Conservation (phyloP, 2,888 invertebrate species). For the Netelia virgata region DNA sequence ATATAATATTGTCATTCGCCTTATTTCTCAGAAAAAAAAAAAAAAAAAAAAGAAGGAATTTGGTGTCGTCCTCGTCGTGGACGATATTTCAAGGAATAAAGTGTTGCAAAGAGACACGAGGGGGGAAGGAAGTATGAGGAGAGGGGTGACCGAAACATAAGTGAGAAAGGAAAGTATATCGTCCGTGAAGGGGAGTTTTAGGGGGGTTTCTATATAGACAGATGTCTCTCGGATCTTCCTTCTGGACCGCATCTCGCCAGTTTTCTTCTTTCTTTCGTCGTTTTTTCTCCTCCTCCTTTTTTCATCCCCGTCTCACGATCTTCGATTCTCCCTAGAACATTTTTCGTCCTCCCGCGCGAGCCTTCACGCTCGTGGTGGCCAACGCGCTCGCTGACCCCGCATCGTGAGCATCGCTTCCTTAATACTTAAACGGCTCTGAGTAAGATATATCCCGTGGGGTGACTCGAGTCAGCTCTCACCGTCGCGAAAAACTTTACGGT, state of each 20-base stretch:
- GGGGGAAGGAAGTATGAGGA: neutral
- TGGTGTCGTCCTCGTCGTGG: no score
- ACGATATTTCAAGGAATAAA: neutral
- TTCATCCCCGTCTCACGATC: slow-evolving; percentile 25
- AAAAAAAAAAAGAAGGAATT: no score
- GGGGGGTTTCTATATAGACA: slow-evolving; percentile 11
- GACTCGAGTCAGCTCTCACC: neutral
- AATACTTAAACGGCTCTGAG: slow-evolving; percentile 57
- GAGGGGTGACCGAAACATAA: neutral
- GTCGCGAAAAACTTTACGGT: slow-evolving; percentile 52
- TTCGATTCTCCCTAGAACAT: slow-evolving; percentile 17
- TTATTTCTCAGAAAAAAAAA: no score
- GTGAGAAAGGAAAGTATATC: neutral
- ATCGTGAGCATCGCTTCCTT: slow-evolving; percentile 12
- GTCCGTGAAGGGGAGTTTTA: slow-evolving; percentile 17
- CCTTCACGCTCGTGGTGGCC: neutral
- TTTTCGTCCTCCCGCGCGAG: slow-evolving; percentile 28
- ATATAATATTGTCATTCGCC: no score
- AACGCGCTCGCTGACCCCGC: neutral
- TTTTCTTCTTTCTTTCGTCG: slow-evolving; percentile 25
- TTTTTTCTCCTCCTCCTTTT: slow-evolving; percentile 31
- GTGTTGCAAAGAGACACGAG: neutral
- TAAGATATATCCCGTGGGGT: slow-evolving; percentile 26
- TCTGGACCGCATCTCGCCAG: neutral
- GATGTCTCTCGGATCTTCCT: slow-evolving; percentile 20